Conservation (phyloP, 2,113 vertebrate species). For the Crotalus horridus region DNA sequence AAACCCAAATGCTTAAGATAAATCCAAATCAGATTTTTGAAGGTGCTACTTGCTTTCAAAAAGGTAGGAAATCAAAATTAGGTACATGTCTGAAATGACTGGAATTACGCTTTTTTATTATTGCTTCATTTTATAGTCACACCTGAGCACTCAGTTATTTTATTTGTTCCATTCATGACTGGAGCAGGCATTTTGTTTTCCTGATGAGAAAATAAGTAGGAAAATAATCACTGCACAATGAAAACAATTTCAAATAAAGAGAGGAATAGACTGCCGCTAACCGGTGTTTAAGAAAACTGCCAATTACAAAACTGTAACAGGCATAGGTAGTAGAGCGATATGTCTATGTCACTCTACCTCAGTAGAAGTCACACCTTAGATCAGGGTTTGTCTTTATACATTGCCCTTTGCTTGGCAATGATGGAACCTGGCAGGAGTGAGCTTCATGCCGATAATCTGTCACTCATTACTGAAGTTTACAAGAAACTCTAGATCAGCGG, state of each 20-base stretch:
- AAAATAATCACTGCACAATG: neutral
- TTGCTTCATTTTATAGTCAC: slow-evolving; percentile 27
- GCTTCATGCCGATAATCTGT: too few relatives aligned
- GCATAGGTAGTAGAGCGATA: neutral
- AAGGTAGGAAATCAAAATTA: slow-evolving; percentile 6
- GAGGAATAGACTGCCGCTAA: neutral
- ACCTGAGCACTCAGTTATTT: slow-evolving; percentile 11
- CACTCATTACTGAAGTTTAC: too few relatives aligned
- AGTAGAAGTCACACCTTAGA: neutral
- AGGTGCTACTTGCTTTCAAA: neutral
- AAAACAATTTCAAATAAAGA: neutral
- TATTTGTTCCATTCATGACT: neutral
- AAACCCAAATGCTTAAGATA: neutral
- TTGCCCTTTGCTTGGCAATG: too few relatives aligned
- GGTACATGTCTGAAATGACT: neutral
- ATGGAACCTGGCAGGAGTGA: too few relatives aligned
- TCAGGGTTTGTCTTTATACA: neutral
- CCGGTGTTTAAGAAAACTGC: neutral
- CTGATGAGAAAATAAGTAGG: neutral
- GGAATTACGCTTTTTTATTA: neutral
- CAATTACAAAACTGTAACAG: neutral
- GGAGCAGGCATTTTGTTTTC: slow-evolving; percentile 22
- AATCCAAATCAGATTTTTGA: neutral
- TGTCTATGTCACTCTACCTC: neutral
- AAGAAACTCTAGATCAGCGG: too few relatives aligned